Evolutionary conservation across 2,113 vertebrate genomes (phyloP), one percentile per base, ranked within the genome.

Genomic region (Urocynchramus pylzowi): DNA sequence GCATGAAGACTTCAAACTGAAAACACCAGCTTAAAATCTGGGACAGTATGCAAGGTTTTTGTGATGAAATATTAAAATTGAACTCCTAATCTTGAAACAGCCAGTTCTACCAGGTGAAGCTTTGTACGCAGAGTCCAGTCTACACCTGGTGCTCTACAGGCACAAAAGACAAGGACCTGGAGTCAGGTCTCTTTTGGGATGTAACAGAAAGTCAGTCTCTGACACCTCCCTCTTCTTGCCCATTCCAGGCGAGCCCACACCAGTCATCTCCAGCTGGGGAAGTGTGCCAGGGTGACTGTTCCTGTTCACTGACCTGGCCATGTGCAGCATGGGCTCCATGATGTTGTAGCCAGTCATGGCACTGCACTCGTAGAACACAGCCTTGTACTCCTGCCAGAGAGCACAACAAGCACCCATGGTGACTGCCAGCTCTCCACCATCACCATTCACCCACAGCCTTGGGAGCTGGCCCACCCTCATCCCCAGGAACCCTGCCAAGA

Each of bases 341-440:
- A 98, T 84, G 92, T 98, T 98, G 30, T 88, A 84, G 65, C 98
- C 98, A 50, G 93, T 98, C 95, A 97, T 97, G 1, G 98, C 98
- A 0, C 98, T 99, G 97, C 98, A 99, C 97, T 99, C 98, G 4
- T 98, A 98, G 97, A 99, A 99, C 70, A 98, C 92, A 87, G 98
- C 98, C 63, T 98, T 94, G 94, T 98, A 98, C 60, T 98, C 98
- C 99, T 99, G 98, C 69, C 86, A 83, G 82, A 93, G 68, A 97
- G 49, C 68, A 95, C 68, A 97, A 53, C 39, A 53, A 79, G 74
- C 24, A 35, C 31, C 31, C 42, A 2, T 0, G 1, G 56, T 59
- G 35, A 56, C 65, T 84, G n/a, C 64, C 79, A 74, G 68, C 54
- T 67, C 65, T 53, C 12, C 44, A 11, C 18, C 28, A 31, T 8